These are phyloP conservation scores for Paratrypauchen microcephalus DNA, from an alignment of 2,797 vertebrate genomes.

Conservation along the genomic window DNA sequence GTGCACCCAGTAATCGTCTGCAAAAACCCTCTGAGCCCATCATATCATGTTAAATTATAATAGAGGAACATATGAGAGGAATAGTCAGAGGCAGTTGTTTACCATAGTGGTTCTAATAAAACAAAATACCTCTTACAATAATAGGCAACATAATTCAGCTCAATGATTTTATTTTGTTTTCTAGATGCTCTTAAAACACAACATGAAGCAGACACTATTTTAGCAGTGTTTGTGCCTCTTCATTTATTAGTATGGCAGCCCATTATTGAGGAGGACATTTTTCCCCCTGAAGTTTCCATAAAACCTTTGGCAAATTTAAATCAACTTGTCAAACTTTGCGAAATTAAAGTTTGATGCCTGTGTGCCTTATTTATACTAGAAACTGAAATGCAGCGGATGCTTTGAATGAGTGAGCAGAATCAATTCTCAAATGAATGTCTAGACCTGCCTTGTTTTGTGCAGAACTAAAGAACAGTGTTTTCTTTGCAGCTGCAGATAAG, in stretches of 20 bases:
- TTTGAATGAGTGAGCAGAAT: constrained; percentile 5
- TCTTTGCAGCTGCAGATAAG: constrained; percentile 2
- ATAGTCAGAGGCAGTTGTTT: no score
- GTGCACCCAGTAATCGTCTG: no score
- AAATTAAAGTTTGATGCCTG: background rate
- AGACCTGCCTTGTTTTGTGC: background rate
- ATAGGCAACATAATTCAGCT: no score
- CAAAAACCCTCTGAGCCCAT: no score
- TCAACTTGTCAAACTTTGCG: background rate
- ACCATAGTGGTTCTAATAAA: no score
- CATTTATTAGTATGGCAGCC: background rate
- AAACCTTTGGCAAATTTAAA: constrained; percentile 8
- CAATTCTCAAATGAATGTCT: constrained; percentile 2
- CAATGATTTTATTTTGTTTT: no score
- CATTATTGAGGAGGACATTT: background rate
- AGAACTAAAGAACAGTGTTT: background rate
- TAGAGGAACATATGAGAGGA: no score
- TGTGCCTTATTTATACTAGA: background rate
- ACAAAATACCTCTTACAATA: no score
- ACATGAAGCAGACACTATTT: no score
- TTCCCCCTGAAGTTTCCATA: background rate
- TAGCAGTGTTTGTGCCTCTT: no score
- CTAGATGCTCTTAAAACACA: no score
- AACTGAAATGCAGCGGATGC: background rate
- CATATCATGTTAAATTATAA: no score